Evolutionary conservation across 2,888 invertebrate species (phyloP), one percentile per base, ranked within the genome.

Genomic region (Tricholauxania praeusta): DNA sequence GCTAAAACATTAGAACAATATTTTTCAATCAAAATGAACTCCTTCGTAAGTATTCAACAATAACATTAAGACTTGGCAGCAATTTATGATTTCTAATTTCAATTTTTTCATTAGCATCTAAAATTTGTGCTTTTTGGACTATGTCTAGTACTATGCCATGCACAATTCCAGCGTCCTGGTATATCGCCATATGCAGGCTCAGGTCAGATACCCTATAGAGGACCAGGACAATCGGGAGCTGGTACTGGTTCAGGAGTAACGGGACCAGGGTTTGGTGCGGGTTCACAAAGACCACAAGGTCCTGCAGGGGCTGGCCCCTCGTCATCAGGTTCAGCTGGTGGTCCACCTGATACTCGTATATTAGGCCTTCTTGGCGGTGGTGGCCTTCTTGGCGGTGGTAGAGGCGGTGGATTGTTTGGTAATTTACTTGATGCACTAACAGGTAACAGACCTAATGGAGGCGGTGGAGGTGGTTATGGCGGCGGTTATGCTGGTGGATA

Each of bases 141-240:
- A 10, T 39, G 39, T 39, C 39, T 39, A 39, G 39, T 7, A 39
- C 10, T 39, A 10, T 10, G 39, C 39, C 39, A 39, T 39, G 39
- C 39, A 39, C 39, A 39, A 39, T 39, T 39, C 8, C 39, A 39
- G 10, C 39, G 39, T 39, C 39, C 39, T 39, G 39, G 39, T 1
- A 39, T 39, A 39, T 39, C 65, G 59, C 39, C 72, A 65, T 12
- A 32, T 63, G n/a, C 39, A 57, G 6, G 78, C 82, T 8, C 75
- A 3, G 78, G 80, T 12, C 82, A 81, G 1, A 52, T 82, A 48
- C 77, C 82, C 8, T 79, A 81, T 15, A 74, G 62, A 48, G 28
- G 64, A 22, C 57, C 57, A 39, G 64, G 19, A 72, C 72, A 7
- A 59, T 69, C 10, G 49, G 47, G 77, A 76, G 14, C 73, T 76